Evolutionary conservation across 2,888 invertebrate genomes (phyloP).

Genomic region (Trichopria drosophilae): DNA sequence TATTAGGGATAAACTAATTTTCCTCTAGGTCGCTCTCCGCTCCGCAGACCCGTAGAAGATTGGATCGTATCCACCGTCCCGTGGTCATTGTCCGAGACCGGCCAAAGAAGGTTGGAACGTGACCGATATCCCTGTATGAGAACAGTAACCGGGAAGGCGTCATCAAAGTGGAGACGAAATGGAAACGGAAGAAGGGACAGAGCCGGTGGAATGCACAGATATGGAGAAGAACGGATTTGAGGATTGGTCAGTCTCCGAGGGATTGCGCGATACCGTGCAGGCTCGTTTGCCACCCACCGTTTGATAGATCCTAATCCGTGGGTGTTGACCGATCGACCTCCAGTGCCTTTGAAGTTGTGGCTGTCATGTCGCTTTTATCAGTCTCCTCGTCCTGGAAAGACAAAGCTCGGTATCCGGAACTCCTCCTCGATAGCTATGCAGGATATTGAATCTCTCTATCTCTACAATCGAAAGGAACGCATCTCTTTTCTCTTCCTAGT

Average conservation of each 20-base stretch:
- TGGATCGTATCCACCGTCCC: not conserved
- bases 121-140: no score
- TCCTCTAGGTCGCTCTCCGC: slow-evolving; percentile 20
- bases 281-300: slow-evolving; percentile 35
- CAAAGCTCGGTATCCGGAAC: slow-evolving; percentile 28
- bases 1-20: slow-evolving; percentile 29
- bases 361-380: slow-evolving; percentile 30
- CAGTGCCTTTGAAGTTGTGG: slow-evolving; percentile 44
- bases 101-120: no score
- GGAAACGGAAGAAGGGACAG: not conserved
- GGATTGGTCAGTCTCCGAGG: not conserved
- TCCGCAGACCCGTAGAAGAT: slow-evolving; percentile 11
- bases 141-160: not conserved
- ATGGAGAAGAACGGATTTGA: not conserved
- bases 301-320: slow-evolving; percentile 44
- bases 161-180: slow-evolving; percentile 1
- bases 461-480: no score
- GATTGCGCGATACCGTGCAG: not conserved
- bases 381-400: slow-evolving; percentile 28
- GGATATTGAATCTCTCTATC: no score
- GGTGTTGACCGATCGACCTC: slow-evolving; percentile 45
- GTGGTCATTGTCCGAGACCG: no score
- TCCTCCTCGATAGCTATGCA: slow-evolving; percentile 14
- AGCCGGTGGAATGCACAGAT: no score
- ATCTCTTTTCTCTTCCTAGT: no score